Evolutionary conservation across 1,140 invertebrate genomes (phyloP).

Genomic region (Philopotamus ludificatus): DNA sequence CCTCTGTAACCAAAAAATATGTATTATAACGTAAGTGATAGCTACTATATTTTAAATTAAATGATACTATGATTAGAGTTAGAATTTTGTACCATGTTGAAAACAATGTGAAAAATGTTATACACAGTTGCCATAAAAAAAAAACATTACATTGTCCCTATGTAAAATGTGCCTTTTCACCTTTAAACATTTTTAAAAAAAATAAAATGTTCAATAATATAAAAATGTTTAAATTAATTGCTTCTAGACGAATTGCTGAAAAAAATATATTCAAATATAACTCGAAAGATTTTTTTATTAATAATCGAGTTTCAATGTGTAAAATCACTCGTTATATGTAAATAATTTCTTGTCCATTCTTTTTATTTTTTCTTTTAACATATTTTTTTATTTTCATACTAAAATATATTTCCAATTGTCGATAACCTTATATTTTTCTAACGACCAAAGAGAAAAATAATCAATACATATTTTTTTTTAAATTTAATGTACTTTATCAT

Average conservation of each 20-base stretch:
- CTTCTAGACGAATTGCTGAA: background rate
- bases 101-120: background rate
- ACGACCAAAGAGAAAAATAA: too few species aligned
- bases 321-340: background rate
- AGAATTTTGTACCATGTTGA: constrained; percentile 19
- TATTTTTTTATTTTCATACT: too few species aligned
- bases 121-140: constrained; percentile 7
- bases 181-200: background rate
- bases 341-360: background rate
- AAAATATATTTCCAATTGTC: too few species aligned
- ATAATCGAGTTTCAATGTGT: background rate
- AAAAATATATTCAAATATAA: background rate
- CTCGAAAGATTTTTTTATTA: background rate
- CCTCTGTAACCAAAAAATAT: constrained; percentile 21
- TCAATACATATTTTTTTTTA: too few species aligned
- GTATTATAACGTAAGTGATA: background rate
- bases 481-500: too few species aligned
- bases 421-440: too few species aligned
- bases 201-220: background rate
- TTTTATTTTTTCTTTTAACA: background rate
- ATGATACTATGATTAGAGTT: background rate
- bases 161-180: constrained; percentile 18
- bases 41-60: background rate
- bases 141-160: background rate
- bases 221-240: background rate